Evolutionary conservation across 2,797 vertebrate genomes (phyloP).

Genomic region (Nannoperca australis): DNA sequence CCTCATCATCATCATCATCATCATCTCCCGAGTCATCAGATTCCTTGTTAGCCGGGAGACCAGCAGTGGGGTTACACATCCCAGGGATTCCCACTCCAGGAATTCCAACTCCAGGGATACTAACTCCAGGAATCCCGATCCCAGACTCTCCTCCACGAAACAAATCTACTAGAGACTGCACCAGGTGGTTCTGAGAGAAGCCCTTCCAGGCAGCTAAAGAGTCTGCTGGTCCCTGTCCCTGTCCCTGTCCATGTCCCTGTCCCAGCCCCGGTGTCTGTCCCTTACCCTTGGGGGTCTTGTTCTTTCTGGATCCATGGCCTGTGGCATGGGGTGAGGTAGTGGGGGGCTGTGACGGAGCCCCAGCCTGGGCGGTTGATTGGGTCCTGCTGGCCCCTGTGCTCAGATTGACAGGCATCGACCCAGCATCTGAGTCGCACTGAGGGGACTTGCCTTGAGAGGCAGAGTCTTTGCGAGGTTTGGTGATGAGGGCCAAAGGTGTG

Average conservation of each 20-base stretch:
- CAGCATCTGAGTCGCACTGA: conserved; percentile 83
- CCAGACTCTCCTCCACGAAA: conserved; percentile 92
- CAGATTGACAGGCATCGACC: conserved; percentile 91
- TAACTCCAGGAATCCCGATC: conserved; percentile 80
- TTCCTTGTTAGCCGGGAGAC: conserved; percentile 94
- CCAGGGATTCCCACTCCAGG: conserved; percentile 81
- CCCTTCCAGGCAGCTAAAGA: conserved; percentile 87
- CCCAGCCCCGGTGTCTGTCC: conserved; percentile 70
- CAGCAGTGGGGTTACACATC: conserved; percentile 78
- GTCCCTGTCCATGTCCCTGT: conserved; percentile 48
- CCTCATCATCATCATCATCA: conserved; percentile 91
- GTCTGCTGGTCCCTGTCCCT: conserved; percentile 70
- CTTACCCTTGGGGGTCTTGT: conserved; percentile 87
- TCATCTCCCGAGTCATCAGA: conserved; percentile 98
- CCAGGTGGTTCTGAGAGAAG: conserved; percentile 89
- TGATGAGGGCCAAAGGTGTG: conserved; percentile 95
- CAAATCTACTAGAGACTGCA: conserved; percentile 92
- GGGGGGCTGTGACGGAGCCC: conserved; percentile 80
- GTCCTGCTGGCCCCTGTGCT: conserved; percentile 91
- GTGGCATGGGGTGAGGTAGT: conserved; percentile 89
- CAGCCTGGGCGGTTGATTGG: conserved; percentile 77
- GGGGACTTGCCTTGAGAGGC: conserved; percentile 85
- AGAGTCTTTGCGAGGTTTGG: conserved; percentile 90
- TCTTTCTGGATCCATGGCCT: conserved; percentile 91
- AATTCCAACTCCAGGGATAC: conserved; percentile 82